A percentile compares a stretch with the other conserved stretches of the same genome.
Conservation (phyloP, 2,888 invertebrate species). For the Philereme vetulata region DNA sequence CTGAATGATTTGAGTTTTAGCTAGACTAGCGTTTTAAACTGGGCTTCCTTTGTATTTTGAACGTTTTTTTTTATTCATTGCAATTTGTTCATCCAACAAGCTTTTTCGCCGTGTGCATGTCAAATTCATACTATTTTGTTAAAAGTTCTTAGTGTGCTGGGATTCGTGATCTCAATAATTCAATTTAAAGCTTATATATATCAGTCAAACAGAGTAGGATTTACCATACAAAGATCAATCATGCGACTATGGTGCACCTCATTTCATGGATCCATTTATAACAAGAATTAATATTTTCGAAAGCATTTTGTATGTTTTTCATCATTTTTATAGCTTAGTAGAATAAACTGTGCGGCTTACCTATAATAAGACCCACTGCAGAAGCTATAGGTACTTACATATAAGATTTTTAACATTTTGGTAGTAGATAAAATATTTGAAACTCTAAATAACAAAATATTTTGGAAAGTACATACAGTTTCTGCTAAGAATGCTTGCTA, state of each 20-base stretch:
- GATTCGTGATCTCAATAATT: conserved; percentile 24
- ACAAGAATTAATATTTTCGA: no score
- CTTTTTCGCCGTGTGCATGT: conserved; percentile 47
- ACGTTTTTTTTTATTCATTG: conserved; percentile 19
- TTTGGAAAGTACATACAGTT: not conserved
- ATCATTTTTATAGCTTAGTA: not conserved
- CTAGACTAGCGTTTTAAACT: conserved; percentile 22
- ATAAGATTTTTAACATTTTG: not conserved
- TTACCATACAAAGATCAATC: conserved; percentile 16
- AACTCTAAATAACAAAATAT: not conserved
- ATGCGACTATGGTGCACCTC: conserved; percentile 7
- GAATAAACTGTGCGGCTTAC: not conserved
- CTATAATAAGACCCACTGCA: conserved; percentile 1
- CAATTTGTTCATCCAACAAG: conserved; percentile 4
- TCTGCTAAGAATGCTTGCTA: conserved; percentile 4
- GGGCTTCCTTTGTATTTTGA: conserved; percentile 31
- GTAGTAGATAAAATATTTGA: not conserved
- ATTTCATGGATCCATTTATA: conserved; percentile 6
- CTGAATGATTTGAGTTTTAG: conserved; percentile 26
- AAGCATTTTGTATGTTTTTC: no score
- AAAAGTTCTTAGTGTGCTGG: conserved; percentile 28
- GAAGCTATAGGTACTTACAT: conserved; percentile 2
- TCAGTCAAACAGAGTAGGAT: conserved; percentile 6
- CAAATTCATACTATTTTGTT: conserved; percentile 39
- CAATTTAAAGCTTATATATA: conserved; percentile 18